Conservation (phyloP, 2,113 vertebrate genomes). For the Calyptommatus sinebrachiatus region DNA sequence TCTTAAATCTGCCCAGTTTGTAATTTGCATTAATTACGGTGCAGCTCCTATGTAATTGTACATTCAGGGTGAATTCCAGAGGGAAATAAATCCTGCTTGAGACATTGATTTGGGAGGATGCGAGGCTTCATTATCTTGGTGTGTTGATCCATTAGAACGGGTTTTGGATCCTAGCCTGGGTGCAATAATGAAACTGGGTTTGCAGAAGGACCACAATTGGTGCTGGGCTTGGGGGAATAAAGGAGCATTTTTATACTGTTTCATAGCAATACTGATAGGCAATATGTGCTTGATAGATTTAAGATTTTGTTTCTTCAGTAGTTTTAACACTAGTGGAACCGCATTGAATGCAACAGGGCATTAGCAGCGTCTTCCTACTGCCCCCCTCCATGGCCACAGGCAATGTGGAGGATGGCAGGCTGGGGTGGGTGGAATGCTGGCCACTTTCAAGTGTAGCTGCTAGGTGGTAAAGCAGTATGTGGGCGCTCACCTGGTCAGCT, state of each 20-base stretch:
- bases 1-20: slow-evolving; percentile 26
- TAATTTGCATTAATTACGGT: slow-evolving; percentile 44
- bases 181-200: not conserved
- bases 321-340: too few species aligned
- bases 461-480: too few species aligned
- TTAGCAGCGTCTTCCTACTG: not conserved
- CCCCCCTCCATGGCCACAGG: too few species aligned
- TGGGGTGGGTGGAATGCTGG: too few species aligned
- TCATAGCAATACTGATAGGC: not conserved
- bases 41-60: slow-evolving; percentile 28
- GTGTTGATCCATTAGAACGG: not conserved
- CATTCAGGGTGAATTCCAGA: slow-evolving; percentile 1
- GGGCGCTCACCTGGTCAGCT: too few species aligned
- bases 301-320: too few species aligned
- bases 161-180: not conserved
- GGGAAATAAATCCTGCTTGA: slow-evolving; percentile 5
- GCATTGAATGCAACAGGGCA: not conserved
- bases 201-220: not conserved
- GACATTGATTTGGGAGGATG: slow-evolving; percentile 1
- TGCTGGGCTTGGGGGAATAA: not conserved
- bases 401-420: too few species aligned
- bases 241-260: not conserved
- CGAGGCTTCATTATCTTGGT: not conserved
- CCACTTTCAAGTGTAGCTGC: too few species aligned
- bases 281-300: too few species aligned